Conservation (phyloP, 2,797 vertebrate genomes). For the Naso thynnoides region DNA sequence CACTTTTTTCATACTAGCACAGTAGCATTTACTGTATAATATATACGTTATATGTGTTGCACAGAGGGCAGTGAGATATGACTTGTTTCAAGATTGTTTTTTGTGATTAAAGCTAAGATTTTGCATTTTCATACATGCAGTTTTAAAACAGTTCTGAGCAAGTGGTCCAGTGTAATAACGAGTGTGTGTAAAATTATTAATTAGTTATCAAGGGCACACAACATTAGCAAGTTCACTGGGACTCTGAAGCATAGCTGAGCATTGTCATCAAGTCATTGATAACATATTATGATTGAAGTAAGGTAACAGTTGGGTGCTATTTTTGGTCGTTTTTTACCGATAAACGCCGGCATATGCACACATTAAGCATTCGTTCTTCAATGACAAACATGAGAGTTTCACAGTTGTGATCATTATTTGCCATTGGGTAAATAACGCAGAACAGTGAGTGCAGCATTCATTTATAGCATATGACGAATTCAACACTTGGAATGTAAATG, state of each 20-base stretch:
- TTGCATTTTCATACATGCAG: not conserved
- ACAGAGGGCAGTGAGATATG: not conserved
- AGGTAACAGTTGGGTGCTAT: too few species aligned
- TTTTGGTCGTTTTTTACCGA: too few species aligned
- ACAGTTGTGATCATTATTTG: slow-evolving; percentile 22
- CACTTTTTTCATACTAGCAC: not conserved
- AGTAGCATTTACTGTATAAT: not conserved
- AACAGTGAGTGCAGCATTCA: not conserved
- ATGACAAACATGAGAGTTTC: slow-evolving; percentile 1
- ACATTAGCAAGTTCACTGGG: slow-evolving; percentile 24
- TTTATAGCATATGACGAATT: slow-evolving; percentile 4
- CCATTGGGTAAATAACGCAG: slow-evolving; percentile 27
- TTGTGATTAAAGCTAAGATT: not conserved
- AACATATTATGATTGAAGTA: too few species aligned
- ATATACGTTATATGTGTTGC: not conserved
- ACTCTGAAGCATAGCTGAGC: not conserved
- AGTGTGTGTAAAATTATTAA: not conserved
- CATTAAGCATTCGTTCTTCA: not conserved
- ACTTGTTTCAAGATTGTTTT: not conserved
- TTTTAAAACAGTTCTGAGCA: not conserved
- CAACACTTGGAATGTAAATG: not conserved
- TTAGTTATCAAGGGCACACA: not conserved
- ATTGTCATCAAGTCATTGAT: not conserved
- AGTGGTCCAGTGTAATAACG: not conserved
- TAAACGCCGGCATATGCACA: not conserved